Conservation (phyloP, 2,888 invertebrate genomes). For the Pseudeuparius sepicola region DNA sequence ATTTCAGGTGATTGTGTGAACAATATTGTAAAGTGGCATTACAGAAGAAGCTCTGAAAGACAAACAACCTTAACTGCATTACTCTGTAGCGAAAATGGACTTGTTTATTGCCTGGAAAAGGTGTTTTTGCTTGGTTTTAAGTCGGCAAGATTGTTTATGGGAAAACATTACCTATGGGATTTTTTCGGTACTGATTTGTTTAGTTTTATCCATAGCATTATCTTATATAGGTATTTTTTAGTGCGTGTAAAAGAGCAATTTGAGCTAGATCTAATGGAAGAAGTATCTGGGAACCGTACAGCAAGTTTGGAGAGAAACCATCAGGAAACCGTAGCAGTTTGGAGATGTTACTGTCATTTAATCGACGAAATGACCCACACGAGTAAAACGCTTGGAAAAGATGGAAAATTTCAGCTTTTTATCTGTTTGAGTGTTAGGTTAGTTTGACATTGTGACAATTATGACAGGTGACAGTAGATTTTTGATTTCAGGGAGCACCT, state of each 20-base stretch:
- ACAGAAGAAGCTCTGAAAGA: slow-evolving; percentile 74
- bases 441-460: slow-evolving; percentile 8
- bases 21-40: slow-evolving; percentile 93
- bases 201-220: no score
- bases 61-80: slow-evolving; percentile 81
- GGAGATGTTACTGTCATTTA: slow-evolving; percentile 81
- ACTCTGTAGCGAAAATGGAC: slow-evolving; percentile 89
- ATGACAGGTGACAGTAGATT: no score
- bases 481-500: slow-evolving; percentile 63
- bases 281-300: slow-evolving; percentile 38
- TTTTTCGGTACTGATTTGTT: slow-evolving; percentile 95
- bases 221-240: no score
- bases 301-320: slow-evolving; percentile 38
- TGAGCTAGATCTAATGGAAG: slow-evolving; percentile 60
- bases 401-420: slow-evolving; percentile 96
- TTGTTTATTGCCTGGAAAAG: slow-evolving; percentile 88
- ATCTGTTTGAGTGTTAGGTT: slow-evolving; percentile 89
- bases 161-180: slow-evolving; percentile 96
- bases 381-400: slow-evolving; percentile 85
- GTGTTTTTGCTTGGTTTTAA: slow-evolving; percentile 94
- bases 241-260: slow-evolving; percentile 74
- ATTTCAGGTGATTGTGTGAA: slow-evolving; percentile 81
- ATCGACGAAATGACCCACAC: slow-evolving; percentile 81
- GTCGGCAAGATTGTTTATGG: slow-evolving; percentile 83
- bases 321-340: slow-evolving; percentile 53